phyloP scores from a whole-genome alignment of 37 sponge, comb jelly and placozoan genomes.

The Haliclona indistincta region DNA sequence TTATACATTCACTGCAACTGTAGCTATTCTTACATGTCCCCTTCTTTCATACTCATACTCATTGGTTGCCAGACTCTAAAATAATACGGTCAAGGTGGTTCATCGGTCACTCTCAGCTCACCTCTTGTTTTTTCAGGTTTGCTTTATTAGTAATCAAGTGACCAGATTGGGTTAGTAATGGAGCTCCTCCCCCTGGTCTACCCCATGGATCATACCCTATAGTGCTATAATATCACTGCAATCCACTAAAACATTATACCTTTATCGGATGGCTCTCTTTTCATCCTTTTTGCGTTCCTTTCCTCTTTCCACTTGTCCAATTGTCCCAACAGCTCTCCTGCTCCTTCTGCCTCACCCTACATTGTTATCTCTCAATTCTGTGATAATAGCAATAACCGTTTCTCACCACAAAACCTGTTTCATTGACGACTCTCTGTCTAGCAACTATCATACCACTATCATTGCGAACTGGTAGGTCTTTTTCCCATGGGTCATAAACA shows the following conservation, averaged over 20 bases:
- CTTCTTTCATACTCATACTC: too few relatives aligned
- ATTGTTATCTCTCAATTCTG: too few relatives aligned
- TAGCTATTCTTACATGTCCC: too few relatives aligned
- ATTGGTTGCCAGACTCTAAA: too few relatives aligned
- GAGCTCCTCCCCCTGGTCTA: conserved; percentile 53
- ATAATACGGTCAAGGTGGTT: too few relatives aligned
- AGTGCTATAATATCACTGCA: background rate
- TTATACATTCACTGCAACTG: too few relatives aligned
- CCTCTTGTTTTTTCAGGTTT: too few relatives aligned
- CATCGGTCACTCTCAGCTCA: background rate
- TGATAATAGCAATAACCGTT: too few relatives aligned
- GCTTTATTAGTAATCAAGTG: conserved; percentile 7
- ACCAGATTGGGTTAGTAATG: conserved; percentile 18
- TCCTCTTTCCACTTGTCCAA: background rate
- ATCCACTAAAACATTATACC: background rate
- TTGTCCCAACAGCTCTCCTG: background rate
- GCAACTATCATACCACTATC: conserved; percentile 52
- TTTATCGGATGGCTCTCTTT: background rate
- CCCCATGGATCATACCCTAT: conserved; percentile 67
- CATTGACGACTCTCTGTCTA: conserved; percentile 4
- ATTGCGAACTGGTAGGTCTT: conserved; percentile 25
- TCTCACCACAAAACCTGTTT: background rate
- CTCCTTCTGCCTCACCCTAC: background rate
- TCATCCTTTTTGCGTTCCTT: background rate
- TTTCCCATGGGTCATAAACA: conserved; percentile 48